Percentiles rank a stretch among this genome's conserved stretches.
Conservation (phyloP, 2,888 invertebrate species). For the Dynastes maya region DNA sequence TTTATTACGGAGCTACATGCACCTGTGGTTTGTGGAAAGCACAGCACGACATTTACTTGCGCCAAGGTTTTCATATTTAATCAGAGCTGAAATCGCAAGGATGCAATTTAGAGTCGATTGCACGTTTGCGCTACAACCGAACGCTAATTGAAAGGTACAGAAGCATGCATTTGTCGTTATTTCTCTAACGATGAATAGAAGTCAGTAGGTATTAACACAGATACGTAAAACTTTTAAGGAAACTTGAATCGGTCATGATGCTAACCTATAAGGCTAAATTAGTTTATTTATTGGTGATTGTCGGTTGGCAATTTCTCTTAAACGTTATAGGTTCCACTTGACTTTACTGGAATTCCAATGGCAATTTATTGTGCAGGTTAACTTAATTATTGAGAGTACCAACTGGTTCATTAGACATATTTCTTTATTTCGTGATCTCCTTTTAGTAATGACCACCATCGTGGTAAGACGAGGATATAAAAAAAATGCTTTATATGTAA, state of each 20-base stretch:
- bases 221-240: slow-evolving; percentile 35
- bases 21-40: too few relatives aligned
- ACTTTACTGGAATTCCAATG: slow-evolving; percentile 37
- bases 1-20: too few relatives aligned
- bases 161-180: slow-evolving; percentile 19
- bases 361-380: neutral
- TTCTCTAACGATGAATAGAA: slow-evolving; percentile 22
- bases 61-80: slow-evolving; percentile 12
- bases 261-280: slow-evolving; percentile 39
- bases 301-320: slow-evolving; percentile 42
- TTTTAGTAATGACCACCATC: too few relatives aligned
- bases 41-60: neutral
- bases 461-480: too few relatives aligned
- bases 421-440: neutral
- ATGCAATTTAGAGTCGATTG: slow-evolving; percentile 10
- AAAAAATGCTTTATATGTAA: too few relatives aligned
- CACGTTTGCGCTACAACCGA: slow-evolving; percentile 11
- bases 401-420: neutral
- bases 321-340: slow-evolving; percentile 22
- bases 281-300: slow-evolving; percentile 33
- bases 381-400: neutral
- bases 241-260: slow-evolving; percentile 42
- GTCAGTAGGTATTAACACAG: slow-evolving; percentile 46
- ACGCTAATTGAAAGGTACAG: slow-evolving; percentile 41
- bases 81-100: neutral